These are phyloP conservation scores for Lasioglossum albipes DNA, from an alignment of 1,140 invertebrate genomes.

Conservation along the genomic window DNA sequence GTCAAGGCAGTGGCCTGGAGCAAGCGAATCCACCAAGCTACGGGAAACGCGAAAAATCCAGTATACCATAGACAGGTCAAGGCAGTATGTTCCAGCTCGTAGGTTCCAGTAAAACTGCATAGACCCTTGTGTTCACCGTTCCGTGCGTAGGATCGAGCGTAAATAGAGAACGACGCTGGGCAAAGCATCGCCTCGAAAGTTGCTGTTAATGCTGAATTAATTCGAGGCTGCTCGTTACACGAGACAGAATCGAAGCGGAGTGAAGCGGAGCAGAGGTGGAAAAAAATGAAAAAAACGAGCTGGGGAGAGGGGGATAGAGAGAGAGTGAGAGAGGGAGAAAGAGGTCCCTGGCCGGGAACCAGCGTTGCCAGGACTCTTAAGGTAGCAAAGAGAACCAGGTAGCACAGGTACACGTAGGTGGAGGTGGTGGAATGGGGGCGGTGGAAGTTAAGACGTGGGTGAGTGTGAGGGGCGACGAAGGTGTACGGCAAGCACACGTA, in stretches of 20 bases:
- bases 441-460: slow-evolving; percentile 45
- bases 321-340: background rate
- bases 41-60: too few relatives aligned
- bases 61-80: background rate
- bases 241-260: background rate
- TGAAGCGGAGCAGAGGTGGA: slow-evolving; percentile 5
- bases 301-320: too few relatives aligned
- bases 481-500: slow-evolving; percentile 52
- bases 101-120: background rate
- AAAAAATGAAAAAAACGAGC: background rate
- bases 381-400: slow-evolving; percentile 53
- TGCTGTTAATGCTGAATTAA: slow-evolving; percentile 34
- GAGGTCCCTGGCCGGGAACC: slow-evolving; percentile 51
- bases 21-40: too few relatives aligned
- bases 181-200: background rate
- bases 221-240: slow-evolving; percentile 28
- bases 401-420: slow-evolving; percentile 52
- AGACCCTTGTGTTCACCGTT: background rate
- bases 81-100: background rate
- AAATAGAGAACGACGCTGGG: slow-evolving; percentile 1
- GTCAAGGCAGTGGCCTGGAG: too few relatives aligned
- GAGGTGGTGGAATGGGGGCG: background rate
- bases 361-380: slow-evolving; percentile 39
- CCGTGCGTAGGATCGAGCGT: background rate
- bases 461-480: slow-evolving; percentile 43